These are phyloP conservation scores for Sebastes fasciatus DNA, from an alignment of 2,113 vertebrate species.

Conservation along the genomic window DNA sequence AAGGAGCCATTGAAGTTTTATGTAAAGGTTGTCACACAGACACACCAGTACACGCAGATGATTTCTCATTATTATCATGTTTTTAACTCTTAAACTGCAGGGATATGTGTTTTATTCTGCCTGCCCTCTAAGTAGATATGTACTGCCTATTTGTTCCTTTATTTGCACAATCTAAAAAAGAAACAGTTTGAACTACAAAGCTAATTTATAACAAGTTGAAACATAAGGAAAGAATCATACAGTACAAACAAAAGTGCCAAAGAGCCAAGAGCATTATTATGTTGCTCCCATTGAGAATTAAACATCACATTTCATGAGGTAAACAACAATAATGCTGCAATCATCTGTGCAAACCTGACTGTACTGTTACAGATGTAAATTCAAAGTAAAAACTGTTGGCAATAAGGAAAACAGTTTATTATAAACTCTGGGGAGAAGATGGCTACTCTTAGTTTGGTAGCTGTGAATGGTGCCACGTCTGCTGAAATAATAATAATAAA, in stretches of 20 bases:
- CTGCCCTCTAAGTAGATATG: neutral
- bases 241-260: neutral
- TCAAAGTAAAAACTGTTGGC: neutral
- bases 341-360: neutral
- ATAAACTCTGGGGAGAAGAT: neutral
- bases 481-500: slow-evolving; percentile 13
- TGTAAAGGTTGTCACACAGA: neutral
- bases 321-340: neutral
- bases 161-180: neutral
- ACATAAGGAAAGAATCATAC: neutral
- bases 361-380: neutral
- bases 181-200: neutral
- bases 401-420: neutral
- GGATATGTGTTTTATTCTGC: neutral
- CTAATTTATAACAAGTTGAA: neutral
- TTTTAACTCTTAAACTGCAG: neutral
- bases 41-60: neutral
- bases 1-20: neutral
- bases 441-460: neutral
- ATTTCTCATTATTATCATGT: neutral
- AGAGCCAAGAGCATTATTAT: neutral
- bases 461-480: neutral
- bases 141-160: neutral
- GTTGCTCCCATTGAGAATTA: neutral
- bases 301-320: neutral